A percentile compares a stretch with the other conserved stretches of the same genome.
phyloP scores from a whole-genome alignment of 2,797 vertebrate genomes.

The Ceyx erithaca region DNA sequence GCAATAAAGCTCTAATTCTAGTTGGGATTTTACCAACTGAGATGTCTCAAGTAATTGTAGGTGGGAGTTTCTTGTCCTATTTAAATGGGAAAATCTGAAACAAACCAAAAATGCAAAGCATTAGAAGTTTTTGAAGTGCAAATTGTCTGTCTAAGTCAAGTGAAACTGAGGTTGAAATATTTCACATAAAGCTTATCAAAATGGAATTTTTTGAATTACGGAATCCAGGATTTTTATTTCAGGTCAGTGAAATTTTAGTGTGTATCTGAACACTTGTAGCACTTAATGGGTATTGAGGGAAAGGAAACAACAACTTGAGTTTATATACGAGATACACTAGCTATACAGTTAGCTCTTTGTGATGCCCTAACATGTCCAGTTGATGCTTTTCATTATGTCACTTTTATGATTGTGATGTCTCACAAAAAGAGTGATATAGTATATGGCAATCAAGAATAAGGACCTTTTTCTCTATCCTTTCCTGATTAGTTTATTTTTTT shows the following conservation, averaged over 20 bases:
- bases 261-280: background rate
- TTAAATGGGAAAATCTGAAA: background rate
- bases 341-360: background rate
- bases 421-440: background rate
- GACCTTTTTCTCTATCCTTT: background rate
- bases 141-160: background rate
- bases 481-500: background rate
- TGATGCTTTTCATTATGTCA: background rate
- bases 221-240: background rate
- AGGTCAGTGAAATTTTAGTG: background rate
- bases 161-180: background rate
- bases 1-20: background rate
- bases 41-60: constrained; percentile 24
- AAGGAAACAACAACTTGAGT: background rate
- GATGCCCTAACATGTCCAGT: background rate
- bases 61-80: constrained; percentile 23
- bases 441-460: background rate
- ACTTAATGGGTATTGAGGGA: background rate
- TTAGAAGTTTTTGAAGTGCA: background rate
- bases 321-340: background rate
- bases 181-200: background rate
- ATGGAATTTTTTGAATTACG: background rate
- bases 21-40: constrained; percentile 35
- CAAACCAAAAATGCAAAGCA: background rate
- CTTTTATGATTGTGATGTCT: background rate